phyloP scores from a whole-genome alignment of 2,797 vertebrate species.

The Onychomys leucogaster region DNA sequence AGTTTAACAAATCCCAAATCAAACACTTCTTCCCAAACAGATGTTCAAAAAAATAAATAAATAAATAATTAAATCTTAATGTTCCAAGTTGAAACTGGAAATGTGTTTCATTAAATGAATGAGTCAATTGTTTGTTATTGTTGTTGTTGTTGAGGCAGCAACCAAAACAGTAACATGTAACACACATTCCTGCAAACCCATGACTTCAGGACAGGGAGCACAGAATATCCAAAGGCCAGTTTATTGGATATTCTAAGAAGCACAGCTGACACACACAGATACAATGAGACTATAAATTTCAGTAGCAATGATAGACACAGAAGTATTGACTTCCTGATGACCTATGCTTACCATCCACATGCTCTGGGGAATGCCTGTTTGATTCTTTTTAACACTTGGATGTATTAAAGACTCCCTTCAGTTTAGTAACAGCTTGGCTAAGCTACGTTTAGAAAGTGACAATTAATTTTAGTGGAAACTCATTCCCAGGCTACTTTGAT shows the following conservation, averaged over 20 bases:
- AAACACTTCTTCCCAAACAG: slow-evolving; percentile 40
- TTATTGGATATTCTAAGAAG: slow-evolving; percentile 75
- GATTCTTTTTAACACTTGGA: slow-evolving; percentile 60
- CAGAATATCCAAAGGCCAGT: slow-evolving; percentile 75
- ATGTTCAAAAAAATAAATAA: slow-evolving; percentile 41
- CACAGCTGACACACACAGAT: slow-evolving; percentile 75
- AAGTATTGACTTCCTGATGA: slow-evolving; percentile 65
- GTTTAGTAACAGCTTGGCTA: slow-evolving; percentile 74
- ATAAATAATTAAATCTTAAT: slow-evolving; percentile 5
- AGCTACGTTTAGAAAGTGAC: slow-evolving; percentile 79
- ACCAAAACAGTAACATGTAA: slow-evolving; percentile 61
- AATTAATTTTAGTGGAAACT: slow-evolving; percentile 80
- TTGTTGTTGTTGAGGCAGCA: slow-evolving; percentile 1
- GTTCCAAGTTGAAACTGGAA: slow-evolving; percentile 15
- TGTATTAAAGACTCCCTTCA: slow-evolving; percentile 59
- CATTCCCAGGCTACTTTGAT: slow-evolving; percentile 79
- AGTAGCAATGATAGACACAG: slow-evolving; percentile 66
- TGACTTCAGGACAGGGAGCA: slow-evolving; percentile 63
- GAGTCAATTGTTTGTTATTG: not conserved
- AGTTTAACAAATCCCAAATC: slow-evolving; percentile 48
- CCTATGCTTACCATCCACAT: slow-evolving; percentile 42
- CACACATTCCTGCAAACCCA: slow-evolving; percentile 55
- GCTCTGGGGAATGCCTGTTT: slow-evolving; percentile 31
- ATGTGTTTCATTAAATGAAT: not conserved
- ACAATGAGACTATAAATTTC: slow-evolving; percentile 63